Evolutionary conservation across 2,888 invertebrate genomes (phyloP), one percentile per base, ranked within the genome.

Genomic region (Byasa hedistus): DNA sequence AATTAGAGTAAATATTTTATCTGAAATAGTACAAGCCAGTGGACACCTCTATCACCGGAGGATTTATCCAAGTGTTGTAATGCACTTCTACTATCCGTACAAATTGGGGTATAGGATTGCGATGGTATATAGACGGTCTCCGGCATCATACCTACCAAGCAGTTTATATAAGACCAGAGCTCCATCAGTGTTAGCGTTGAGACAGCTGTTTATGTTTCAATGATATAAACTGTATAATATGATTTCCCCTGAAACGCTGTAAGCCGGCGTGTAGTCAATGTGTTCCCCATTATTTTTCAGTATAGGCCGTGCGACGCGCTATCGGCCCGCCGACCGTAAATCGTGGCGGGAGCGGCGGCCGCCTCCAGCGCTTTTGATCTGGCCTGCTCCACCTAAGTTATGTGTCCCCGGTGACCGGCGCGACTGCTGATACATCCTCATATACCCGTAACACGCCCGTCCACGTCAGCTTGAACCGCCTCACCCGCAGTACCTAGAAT

Each of bases 281-380:
- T 79, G 76, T 72, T 73, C 73, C 74, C 82, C 80, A 84, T 85
- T 84, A 84, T 84, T 83, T 84, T 85, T 84, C 85, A 84, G 83
- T 83, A 81, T 75, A 74, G 79, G 74, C 75, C 69, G 71, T 70
- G 74, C 76, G 78, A 74, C 76, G 72, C 71, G 73, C 76, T 78
- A 78, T 79, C 77, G 70, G 71, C 59, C 67, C 67, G 75, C 75
- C 60, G 71, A 68, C 69, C 71, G 73, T 87, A 87, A 87, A 88
- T 88, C 85, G 81, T 77, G 70, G 70, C 70, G 75, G 80, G 78
- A 82, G 82, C 76, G 78, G 78, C 66, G 72, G 66, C 69, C 71
- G 83, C 84, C 86, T 79, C 75, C 77, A 80, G 87, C 82, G 81
- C 83, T 80, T 83, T 85, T 82, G 86, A 87, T 87, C 87, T 85